phyloP scores from a whole-genome alignment of 2,797 vertebrate species.

The Glyptemys insculpta region DNA sequence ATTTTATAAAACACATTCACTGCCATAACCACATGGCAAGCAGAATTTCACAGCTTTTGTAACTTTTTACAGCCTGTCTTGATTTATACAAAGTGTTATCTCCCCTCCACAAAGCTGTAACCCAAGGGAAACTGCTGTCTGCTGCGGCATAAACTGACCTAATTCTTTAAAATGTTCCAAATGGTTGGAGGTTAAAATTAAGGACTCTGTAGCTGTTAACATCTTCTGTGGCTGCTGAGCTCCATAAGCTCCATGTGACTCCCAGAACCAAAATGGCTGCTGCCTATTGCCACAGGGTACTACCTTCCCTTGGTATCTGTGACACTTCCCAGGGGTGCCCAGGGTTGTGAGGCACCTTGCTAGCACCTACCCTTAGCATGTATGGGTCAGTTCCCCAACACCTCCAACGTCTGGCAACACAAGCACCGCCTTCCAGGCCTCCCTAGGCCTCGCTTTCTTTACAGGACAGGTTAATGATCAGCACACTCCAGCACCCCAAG shows the following conservation, averaged over 20 bases:
- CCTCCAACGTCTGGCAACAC: not conserved
- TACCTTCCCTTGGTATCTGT: not conserved
- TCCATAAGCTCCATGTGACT: not conserved
- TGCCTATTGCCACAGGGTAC: not conserved
- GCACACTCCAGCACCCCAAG: not conserved
- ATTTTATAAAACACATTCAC: fast-evolving
- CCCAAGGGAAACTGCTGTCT: conserved; percentile 33
- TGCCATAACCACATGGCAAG: conserved; percentile 48
- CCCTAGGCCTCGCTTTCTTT: not conserved
- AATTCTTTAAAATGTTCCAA: conserved; percentile 19
- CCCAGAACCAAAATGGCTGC: not conserved
- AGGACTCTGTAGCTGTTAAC: not conserved
- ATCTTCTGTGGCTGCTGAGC: not conserved
- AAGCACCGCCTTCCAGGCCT: not conserved
- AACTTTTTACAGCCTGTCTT: conserved; percentile 51
- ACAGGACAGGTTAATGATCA: not conserved
- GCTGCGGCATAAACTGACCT: conserved; percentile 48
- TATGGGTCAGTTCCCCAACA: not conserved
- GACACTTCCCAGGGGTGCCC: not conserved
- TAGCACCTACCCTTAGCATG: not conserved
- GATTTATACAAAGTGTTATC: conserved; percentile 60
- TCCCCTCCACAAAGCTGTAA: not conserved
- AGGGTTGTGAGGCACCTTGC: not conserved
- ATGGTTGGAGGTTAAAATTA: not conserved
- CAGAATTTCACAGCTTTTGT: conserved; percentile 63